Percentiles rank a stretch among this genome's conserved stretches.
These are phyloP conservation scores for Neopipo cinnamomea DNA, from an alignment of 2,113 vertebrate species.

Conservation along the genomic window DNA sequence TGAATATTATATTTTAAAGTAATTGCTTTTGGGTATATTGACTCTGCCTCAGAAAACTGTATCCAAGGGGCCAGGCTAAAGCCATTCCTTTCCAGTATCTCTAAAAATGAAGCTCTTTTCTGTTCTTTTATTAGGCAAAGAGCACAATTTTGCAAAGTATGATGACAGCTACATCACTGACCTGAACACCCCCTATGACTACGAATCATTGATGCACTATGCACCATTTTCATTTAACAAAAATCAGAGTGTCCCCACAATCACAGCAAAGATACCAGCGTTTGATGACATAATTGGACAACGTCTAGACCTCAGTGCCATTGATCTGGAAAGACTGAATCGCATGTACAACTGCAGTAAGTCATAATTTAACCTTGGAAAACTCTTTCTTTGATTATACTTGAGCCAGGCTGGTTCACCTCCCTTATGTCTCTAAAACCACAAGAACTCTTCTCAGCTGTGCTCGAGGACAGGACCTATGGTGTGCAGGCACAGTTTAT, in stretches of 20 bases:
- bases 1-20: not conserved
- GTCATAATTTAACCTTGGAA: conserved; percentile 24
- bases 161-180: conserved; percentile 82
- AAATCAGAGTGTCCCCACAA: conserved; percentile 80
- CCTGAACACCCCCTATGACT: conserved; percentile 92
- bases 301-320: conserved; percentile 84
- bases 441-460: not conserved
- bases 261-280: conserved; percentile 88
- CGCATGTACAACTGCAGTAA: conserved; percentile 94
- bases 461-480: too few relatives aligned
- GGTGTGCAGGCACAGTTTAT: not conserved
- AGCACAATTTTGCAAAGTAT: conserved; percentile 87
- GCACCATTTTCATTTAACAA: conserved; percentile 87
- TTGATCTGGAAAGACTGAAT: conserved; percentile 86
- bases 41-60: not conserved
- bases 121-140: conserved; percentile 65
- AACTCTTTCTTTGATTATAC: not conserved
- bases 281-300: conserved; percentile 89
- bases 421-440: not conserved
- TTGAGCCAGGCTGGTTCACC: not conserved
- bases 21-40: not conserved
- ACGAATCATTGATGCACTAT: conserved; percentile 93
- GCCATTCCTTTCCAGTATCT: not conserved
- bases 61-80: not conserved
- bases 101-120: not conserved